Base-by-base conservation (phyloP, 2,888 invertebrate species). In the Eupithecia inturbata region DNA sequence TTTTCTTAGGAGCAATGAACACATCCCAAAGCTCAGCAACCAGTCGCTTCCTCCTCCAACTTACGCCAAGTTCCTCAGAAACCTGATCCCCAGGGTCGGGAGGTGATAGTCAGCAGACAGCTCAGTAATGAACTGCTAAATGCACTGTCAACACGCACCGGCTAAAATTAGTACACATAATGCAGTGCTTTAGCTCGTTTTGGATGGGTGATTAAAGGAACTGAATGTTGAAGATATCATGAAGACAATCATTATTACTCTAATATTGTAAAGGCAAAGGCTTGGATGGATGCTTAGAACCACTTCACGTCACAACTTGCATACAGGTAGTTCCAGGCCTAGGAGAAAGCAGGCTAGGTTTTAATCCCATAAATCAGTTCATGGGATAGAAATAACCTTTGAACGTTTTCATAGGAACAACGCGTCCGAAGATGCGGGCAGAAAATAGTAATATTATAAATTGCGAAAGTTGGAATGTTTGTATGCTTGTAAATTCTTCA, bases 111-210 rank as follows among this genome's bases (percentile, higher is more conserved):
- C 68, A 41, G 68, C 41, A 83, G 88, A 84, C 87, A 86, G 83
- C 69, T 69, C 85, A 82, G 88, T 89, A 90, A 90, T 91, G 91
- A 90, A 92, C 91, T 88, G 90, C 86, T 87, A 86, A 89, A 88
- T 82, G 82, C 86, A 84, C 85, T 89, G 91, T 91, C 91, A 89
- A 89, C 92, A 88, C 89, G 78, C 88, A 82, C 78, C 68, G 72
- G 74, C 70, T 79, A 73, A 80, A 80, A 77, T 79, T 80, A 80
- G 78, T 75, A 72, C 63, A 45, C 67, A 28, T 72, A 60, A 70
- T 71, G 64, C 68, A 71, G 49, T 53, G 66, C 68, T 62, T 71
- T 72, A 57, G 33, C 63, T 36, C 36, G 49, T 22, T 49, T 49
- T 22, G 22, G 57, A 26, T 26, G 57, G 26, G 26, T 26, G 57